Base-by-base conservation (phyloP, 2,113 vertebrate species). In the Brienomyrus longianalis region DNA sequence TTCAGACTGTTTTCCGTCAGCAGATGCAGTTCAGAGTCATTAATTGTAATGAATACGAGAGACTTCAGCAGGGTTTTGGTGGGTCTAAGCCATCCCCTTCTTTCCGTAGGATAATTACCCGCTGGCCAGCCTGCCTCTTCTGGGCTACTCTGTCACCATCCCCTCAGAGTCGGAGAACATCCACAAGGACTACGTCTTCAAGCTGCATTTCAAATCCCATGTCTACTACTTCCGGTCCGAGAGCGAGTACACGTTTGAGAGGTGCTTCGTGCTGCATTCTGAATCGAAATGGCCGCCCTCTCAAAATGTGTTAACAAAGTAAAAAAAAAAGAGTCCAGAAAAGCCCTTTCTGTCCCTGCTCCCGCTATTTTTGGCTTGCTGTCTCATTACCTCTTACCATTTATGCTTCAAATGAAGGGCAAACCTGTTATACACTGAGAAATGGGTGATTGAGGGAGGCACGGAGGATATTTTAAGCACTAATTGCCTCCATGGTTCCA, bases 141-240 rank as follows among this genome's bases (percentile, higher is more conserved):
- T 99, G 90, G 98, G 98, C 13, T 99, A 99, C 93, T 98, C 98
- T 0, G 97, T 99, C 91, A 99, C 98, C 91, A 94, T 98, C 89
- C 98, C 98, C 91, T 95, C 97, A 0, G 98, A 98, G 92, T 96
- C 97, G 0, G 98, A 99, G 94, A 99, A 98, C 94, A 98, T 99
- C 94, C 98, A 99, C 94, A 99, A 99, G 94, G 98, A 99, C 95
- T 97, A 98, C 0, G 98, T 99, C 90, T 99, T 99, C 96, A 99
- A 99, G 92, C 96, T 99, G 77, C 98, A 99, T 91, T 99, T 99
- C 96, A 99, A 99, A 94, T 99, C 98, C 92, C 98, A 99, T 0
- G 96, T 99, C 91, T 99, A 99, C 94, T 99, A 98, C 93, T 99
- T 99, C 96, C 95, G 98, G 95, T 98, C 98, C 0, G 98, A 99